These are phyloP conservation scores for Phocoena sinus DNA, from an alignment of 2,113 vertebrate species.

Conservation along the genomic window DNA sequence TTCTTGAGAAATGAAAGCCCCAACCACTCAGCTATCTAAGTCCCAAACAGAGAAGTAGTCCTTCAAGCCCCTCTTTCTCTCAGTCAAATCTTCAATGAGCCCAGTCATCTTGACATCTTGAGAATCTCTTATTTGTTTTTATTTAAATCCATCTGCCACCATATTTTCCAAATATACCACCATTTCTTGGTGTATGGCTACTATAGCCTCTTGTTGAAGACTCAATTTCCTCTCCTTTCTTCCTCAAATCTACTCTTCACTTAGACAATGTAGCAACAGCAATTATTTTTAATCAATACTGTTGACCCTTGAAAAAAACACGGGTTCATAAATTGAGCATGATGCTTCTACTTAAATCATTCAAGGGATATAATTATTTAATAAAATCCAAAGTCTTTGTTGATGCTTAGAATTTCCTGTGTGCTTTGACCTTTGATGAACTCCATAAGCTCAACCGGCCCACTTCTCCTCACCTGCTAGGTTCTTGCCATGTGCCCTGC, in stretches of 20 bases:
- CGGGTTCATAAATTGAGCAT: neutral
- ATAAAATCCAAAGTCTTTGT: neutral
- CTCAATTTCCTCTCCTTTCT: neutral
- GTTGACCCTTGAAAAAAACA: neutral
- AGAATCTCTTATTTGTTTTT: neutral
- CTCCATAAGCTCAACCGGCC: neutral
- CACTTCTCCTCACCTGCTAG: accelerated
- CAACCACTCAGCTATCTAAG: neutral
- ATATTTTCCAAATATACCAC: neutral
- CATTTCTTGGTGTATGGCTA: neutral
- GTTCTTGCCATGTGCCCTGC: accelerated
- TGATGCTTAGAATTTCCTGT: neutral
- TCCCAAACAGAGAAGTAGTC: accelerated
- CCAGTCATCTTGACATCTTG: neutral
- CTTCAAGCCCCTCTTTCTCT: neutral
- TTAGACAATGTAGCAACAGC: neutral
- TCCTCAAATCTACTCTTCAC: neutral
- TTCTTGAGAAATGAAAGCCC: neutral
- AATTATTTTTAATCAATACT: neutral
- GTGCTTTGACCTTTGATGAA: neutral
- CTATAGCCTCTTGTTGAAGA: neutral
- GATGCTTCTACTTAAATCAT: neutral
- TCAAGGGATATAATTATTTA: neutral
- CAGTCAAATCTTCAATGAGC: neutral
- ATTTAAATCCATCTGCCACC: neutral